These are phyloP conservation scores for Meiosimyza decipiens DNA, from an alignment of 2,888 invertebrate species.

Conservation along the genomic window DNA sequence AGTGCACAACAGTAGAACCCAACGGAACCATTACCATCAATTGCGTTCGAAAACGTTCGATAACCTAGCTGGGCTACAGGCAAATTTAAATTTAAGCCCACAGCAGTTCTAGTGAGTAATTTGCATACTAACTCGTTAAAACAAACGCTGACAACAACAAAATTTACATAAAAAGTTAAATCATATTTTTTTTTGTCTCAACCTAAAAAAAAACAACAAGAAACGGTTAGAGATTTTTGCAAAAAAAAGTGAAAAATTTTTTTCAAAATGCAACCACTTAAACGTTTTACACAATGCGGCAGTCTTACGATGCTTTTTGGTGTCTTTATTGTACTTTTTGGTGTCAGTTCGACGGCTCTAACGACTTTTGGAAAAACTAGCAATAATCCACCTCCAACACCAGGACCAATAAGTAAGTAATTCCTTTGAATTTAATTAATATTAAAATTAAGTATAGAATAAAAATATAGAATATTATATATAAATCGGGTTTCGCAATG, in stretches of 20 bases:
- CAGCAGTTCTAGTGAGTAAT: constrained; percentile 31
- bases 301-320: constrained; percentile 66
- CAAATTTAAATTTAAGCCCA: constrained; percentile 27
- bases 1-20: neutral
- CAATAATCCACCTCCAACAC: constrained; percentile 71
- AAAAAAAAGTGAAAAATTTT: constrained; percentile 5
- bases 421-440: neutral
- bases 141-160: neutral
- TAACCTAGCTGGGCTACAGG: constrained; percentile 39
- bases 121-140: constrained; percentile 27
- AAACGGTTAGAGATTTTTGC: too few species aligned
- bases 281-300: constrained; percentile 67
- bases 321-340: constrained; percentile 66
- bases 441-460: too few species aligned
- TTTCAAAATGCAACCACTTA: constrained; percentile 64
- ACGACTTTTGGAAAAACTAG: constrained; percentile 78
- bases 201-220: neutral
- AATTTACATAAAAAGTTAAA: constrained; percentile 42
- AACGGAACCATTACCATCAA: constrained; percentile 21
- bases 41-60: constrained; percentile 32
- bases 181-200: neutral
- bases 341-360: constrained; percentile 71
- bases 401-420: constrained; percentile 72
- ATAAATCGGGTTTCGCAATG: neutral
- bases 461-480: constrained; percentile 5